phyloP scores from a whole-genome alignment of 2,888 invertebrate genomes.

The Papilio demoleus region DNA sequence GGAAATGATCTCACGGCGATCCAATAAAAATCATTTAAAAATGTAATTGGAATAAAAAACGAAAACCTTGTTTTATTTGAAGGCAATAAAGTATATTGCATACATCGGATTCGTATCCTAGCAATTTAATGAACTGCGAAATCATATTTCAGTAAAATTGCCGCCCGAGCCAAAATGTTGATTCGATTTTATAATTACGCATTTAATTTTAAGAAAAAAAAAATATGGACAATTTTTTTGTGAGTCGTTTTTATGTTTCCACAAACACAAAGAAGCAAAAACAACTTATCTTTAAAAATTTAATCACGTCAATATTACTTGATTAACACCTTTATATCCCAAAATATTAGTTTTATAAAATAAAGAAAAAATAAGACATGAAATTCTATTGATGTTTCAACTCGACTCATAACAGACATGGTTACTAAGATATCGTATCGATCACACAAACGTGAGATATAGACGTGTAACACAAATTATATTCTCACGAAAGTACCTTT shows the following conservation, averaged over 20 bases:
- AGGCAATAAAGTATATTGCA: conserved; percentile 16
- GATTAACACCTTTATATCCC: neutral
- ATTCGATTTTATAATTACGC: too few relatives aligned
- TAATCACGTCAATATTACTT: too few relatives aligned
- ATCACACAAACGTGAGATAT: conserved; percentile 6
- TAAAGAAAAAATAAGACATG: too few relatives aligned
- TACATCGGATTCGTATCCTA: conserved; percentile 18
- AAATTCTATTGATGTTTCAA: neutral
- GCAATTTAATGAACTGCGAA: neutral
- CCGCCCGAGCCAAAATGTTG: too few relatives aligned
- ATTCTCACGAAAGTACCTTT: neutral
- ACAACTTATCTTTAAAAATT: too few relatives aligned
- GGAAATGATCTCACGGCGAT: conserved; percentile 72
- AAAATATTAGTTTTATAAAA: neutral
- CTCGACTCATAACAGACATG: neutral
- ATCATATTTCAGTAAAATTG: too few relatives aligned
- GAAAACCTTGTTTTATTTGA: conserved; percentile 51
- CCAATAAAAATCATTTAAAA: conserved; percentile 52
- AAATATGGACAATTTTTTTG: too few relatives aligned
- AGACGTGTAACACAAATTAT: neutral
- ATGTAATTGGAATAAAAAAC: conserved; percentile 43
- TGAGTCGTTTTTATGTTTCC: too few relatives aligned
- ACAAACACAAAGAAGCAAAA: too few relatives aligned
- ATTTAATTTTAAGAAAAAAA: too few relatives aligned
- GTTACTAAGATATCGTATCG: conserved; percentile 32